These are phyloP conservation scores for Phalacrocorax aristotelis DNA, from an alignment of 2,113 vertebrate genomes.

Conservation along the genomic window DNA sequence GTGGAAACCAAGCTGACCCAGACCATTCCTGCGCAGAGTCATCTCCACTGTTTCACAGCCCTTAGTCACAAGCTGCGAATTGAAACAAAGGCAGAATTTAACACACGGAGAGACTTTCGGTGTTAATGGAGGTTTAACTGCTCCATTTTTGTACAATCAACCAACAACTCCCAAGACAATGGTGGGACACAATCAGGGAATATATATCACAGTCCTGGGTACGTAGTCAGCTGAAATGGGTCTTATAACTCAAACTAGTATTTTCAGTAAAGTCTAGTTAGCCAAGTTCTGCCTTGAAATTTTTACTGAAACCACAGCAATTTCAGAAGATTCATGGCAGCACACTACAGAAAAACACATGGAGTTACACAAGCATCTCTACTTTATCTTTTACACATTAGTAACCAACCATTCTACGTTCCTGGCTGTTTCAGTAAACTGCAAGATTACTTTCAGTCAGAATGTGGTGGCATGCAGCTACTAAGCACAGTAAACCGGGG, in stretches of 20 bases:
- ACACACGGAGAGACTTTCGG: neutral
- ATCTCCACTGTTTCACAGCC: slow-evolving; percentile 93
- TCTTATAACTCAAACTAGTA: neutral
- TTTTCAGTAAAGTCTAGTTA: neutral
- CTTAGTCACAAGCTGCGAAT: slow-evolving; percentile 87
- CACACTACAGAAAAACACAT: neutral
- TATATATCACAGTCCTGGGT: neutral
- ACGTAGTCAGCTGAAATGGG: neutral
- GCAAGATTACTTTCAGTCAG: neutral
- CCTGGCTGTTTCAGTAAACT: neutral
- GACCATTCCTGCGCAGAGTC: slow-evolving; percentile 91
- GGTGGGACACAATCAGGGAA: fast-evolving
- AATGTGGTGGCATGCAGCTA: neutral
- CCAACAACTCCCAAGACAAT: neutral
- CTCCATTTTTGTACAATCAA: neutral
- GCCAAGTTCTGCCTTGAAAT: neutral
- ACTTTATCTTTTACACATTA: neutral
- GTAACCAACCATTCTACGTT: neutral
- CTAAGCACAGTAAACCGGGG: neutral
- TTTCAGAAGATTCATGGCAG: neutral
- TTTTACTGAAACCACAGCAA: neutral
- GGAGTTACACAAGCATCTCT: neutral
- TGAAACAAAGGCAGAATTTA: neutral
- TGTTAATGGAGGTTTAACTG: neutral
- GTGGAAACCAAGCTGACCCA: slow-evolving; percentile 95